These are phyloP conservation scores for Leptinotarsa peninsularis DNA, from an alignment of 2,888 invertebrate genomes.

Conservation along the genomic window DNA sequence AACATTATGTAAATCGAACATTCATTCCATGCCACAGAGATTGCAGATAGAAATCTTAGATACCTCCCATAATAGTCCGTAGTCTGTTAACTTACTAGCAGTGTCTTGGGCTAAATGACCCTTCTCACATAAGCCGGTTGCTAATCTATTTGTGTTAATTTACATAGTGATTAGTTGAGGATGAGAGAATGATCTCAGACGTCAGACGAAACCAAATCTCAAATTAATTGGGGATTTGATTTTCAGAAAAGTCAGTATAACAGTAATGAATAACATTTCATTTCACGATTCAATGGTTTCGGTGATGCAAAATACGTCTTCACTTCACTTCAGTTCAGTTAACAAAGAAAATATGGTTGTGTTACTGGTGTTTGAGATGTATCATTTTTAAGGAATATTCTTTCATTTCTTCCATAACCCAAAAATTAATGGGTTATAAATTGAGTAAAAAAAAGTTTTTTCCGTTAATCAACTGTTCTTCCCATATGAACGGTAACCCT, in stretches of 20 bases:
- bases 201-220: neutral
- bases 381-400: no score
- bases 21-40: slow-evolving; percentile 37
- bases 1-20: slow-evolving; percentile 29
- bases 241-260: neutral
- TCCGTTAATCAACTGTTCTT: no score
- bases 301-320: no score
- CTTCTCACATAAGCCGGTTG: slow-evolving; percentile 45
- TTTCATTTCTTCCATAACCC: no score
- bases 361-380: no score
- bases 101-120: slow-evolving; percentile 46
- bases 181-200: slow-evolving; percentile 25
- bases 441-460: no score
- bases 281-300: neutral
- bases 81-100: slow-evolving; percentile 45
- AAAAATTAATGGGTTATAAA: no score
- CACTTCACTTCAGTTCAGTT: no score
- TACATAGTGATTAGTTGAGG: slow-evolving; percentile 42
- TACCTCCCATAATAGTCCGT: slow-evolving; percentile 44
- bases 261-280: no score
- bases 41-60: slow-evolving; percentile 51
- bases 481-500: no score
- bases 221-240: neutral
- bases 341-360: no score
- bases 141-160: slow-evolving; percentile 51